Percentiles rank a stretch among this genome's conserved stretches.
These are phyloP conservation scores for Tangachromis dhanisi DNA, from an alignment of 2,113 vertebrate genomes.

Conservation along the genomic window DNA sequence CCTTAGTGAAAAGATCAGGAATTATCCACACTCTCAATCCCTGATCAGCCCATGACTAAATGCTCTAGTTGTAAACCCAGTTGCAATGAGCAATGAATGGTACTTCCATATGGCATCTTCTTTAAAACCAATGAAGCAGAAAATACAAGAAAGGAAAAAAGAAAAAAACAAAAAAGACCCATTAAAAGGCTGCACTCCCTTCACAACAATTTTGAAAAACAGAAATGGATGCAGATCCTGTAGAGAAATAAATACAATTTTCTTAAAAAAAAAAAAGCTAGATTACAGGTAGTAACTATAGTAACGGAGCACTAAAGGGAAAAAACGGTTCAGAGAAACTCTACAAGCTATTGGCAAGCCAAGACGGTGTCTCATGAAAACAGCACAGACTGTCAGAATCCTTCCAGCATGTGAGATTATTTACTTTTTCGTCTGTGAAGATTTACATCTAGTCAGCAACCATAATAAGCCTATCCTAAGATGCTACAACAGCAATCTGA, in stretches of 20 bases:
- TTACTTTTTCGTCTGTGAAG: constrained; percentile 22
- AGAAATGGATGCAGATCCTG: neutral
- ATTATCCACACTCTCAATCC: constrained; percentile 40
- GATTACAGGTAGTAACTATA: constrained; percentile 8
- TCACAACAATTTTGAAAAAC: neutral
- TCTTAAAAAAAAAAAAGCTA: neutral
- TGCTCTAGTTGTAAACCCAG: constrained; percentile 18
- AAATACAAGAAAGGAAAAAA: neutral
- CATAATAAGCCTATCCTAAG: neutral
- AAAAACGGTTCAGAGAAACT: neutral
- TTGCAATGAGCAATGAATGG: constrained; percentile 1
- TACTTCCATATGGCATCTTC: neutral
- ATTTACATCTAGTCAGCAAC: constrained; percentile 22
- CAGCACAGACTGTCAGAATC: constrained; percentile 11
- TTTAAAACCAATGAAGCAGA: neutral
- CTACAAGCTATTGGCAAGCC: neutral
- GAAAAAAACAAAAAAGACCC: neutral
- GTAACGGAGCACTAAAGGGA: neutral
- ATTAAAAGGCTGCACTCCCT: neutral
- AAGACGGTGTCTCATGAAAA: neutral
- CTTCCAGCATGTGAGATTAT: constrained; percentile 25
- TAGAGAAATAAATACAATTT: neutral
- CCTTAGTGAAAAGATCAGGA: constrained; percentile 18
- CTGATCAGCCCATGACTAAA: constrained; percentile 40
- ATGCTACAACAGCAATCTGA: constrained; percentile 6